These are phyloP conservation scores for Drosophila melanosoma DNA, from an alignment of 2,888 invertebrate genomes.

Conservation along the genomic window DNA sequence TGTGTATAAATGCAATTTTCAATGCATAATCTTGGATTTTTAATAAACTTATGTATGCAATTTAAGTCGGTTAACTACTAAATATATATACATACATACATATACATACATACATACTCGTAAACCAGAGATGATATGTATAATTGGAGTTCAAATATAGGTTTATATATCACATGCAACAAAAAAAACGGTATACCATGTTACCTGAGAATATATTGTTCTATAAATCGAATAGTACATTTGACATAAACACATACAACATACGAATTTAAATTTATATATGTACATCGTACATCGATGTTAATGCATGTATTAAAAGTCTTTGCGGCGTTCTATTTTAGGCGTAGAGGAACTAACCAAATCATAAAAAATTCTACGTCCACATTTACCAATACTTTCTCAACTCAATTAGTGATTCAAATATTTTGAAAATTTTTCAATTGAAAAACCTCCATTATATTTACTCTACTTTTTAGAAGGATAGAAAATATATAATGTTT, in stretches of 20 bases:
- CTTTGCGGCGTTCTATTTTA: conserved; percentile 1
- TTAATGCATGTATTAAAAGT: neutral
- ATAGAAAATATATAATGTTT: neutral
- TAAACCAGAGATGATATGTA: conserved; percentile 15
- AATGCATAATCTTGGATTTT: conserved; percentile 8
- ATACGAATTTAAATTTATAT: neutral
- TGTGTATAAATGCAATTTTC: conserved; percentile 3
- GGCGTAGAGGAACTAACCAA: neutral
- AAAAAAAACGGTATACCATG: conserved; percentile 29
- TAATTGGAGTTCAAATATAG: conserved; percentile 43
- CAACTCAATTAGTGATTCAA: neutral
- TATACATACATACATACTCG: conserved; percentile 18
- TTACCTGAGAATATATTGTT: conserved; percentile 19
- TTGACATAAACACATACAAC: conserved; percentile 5
- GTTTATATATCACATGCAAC: conserved; percentile 14
- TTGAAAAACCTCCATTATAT: neutral
- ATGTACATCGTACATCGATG: neutral
- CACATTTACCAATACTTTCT: conserved; percentile 1
- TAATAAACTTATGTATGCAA: conserved; percentile 2
- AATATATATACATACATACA: conserved; percentile 6
- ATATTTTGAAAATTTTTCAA: neutral
- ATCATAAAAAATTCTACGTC: neutral
- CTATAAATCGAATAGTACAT: conserved; percentile 2
- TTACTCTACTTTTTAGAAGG: neutral
- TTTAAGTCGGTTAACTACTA: conserved; percentile 29